Conservation (phyloP, 2,113 vertebrate genomes). For the Synchiropus splendidus region DNA sequence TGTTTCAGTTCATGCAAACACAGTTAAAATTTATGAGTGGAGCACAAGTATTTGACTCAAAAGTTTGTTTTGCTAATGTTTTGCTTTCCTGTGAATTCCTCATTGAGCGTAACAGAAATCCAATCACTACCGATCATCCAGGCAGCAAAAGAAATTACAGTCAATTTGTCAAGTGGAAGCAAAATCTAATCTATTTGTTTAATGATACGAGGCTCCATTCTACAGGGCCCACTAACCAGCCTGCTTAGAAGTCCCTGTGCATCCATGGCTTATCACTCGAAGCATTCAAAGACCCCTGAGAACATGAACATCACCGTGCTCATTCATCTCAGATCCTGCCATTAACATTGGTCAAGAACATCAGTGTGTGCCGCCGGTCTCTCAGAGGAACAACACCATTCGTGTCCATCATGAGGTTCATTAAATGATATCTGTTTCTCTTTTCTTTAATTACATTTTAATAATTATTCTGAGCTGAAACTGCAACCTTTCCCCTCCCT, state of each 20-base stretch:
- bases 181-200: constrained; percentile 54
- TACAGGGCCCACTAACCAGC: constrained; percentile 23
- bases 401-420: not conserved
- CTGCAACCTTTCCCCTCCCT: too few species aligned
- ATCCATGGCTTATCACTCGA: constrained; percentile 23
- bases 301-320: constrained; percentile 7
- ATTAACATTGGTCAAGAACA: not conserved
- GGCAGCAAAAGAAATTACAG: constrained; percentile 41
- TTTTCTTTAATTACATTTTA: too few species aligned
- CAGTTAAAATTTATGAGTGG: constrained; percentile 5
- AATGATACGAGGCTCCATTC: constrained; percentile 35
- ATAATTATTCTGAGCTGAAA: too few species aligned
- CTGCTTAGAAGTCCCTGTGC: constrained; percentile 11
- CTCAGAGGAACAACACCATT: not conserved
- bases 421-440: too few species aligned
- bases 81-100: constrained; percentile 17
- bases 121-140: constrained; percentile 45
- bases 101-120: constrained; percentile 28
- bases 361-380: not conserved
- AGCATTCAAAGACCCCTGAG: constrained; percentile 16
- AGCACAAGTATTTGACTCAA: constrained; percentile 14
- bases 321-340: constrained; percentile 1
- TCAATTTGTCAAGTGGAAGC: constrained; percentile 46
- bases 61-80: constrained; percentile 31
- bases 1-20: constrained; percentile 6